These are phyloP conservation scores for Cochlearius cochlearius DNA, from an alignment of 2,113 vertebrate species.

Conservation along the genomic window DNA sequence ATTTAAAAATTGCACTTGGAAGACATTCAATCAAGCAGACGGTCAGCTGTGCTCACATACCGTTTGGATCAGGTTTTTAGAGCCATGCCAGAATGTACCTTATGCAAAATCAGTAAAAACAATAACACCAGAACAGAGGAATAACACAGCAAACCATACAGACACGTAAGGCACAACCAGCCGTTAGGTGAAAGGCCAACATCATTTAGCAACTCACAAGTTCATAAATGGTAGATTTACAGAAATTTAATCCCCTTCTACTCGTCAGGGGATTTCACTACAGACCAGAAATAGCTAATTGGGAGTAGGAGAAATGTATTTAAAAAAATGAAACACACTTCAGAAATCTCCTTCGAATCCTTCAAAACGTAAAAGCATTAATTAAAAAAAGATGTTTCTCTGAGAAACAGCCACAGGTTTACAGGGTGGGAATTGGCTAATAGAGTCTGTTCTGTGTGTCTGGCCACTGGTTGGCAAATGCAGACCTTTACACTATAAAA, in stretches of 20 bases:
- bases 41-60: slow-evolving; percentile 52
- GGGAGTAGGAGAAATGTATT: slow-evolving; percentile 12
- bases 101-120: slow-evolving; percentile 57
- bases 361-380: slow-evolving; percentile 64
- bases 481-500: slow-evolving; percentile 74
- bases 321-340: slow-evolving; percentile 47
- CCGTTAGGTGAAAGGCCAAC: slow-evolving; percentile 63
- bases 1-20: slow-evolving; percentile 62
- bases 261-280: slow-evolving; percentile 65
- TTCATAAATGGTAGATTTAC: slow-evolving; percentile 72
- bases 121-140: slow-evolving; percentile 45
- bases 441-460: slow-evolving; percentile 52
- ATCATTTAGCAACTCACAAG: slow-evolving; percentile 68
- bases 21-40: slow-evolving; percentile 57
- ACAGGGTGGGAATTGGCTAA: slow-evolving; percentile 56
- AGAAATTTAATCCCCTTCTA: slow-evolving; percentile 65
- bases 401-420: slow-evolving; percentile 62
- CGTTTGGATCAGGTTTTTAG: slow-evolving; percentile 61
- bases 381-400: slow-evolving; percentile 69
- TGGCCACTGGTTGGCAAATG: slow-evolving; percentile 71
- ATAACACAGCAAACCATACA: slow-evolving; percentile 55
- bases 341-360: slow-evolving; percentile 58
- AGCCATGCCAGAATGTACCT: slow-evolving; percentile 51
- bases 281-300: slow-evolving; percentile 69
- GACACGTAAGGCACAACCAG: slow-evolving; percentile 39